Base-by-base conservation (phyloP, 2,888 invertebrate species). In the Scelioninae gen. 1 region DNA sequence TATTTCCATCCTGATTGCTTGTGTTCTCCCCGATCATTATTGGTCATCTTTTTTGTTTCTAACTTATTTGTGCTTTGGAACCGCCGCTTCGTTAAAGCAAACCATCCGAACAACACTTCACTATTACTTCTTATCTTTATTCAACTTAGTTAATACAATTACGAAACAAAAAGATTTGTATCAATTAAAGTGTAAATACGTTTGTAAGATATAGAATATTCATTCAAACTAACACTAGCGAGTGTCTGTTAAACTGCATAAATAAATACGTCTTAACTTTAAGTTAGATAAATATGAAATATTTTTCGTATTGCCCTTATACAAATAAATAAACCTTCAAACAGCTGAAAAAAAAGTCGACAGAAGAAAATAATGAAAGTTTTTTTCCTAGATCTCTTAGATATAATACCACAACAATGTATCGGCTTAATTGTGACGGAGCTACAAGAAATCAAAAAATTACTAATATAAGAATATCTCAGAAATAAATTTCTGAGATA, bases 1-100 rank as follows among this genome's bases (percentile, higher is more conserved):
- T 34, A 60, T 60, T 71, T 63, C 15, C 32, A 47, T 65, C 47
- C 38, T 47, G 74, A 63, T 74, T 74, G 16, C 55, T 31, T 10
- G 34, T 45, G 11, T 51, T 38, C 16, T 55, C 47, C 29, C 13
- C 8, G 16, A 45, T 56, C 74, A 47, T 75, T 75, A 75, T 65
- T 31, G 65, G 34, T 38, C 23, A 29, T 23, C 65, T 58, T 75
- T 34, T 65, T 43, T 55, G 16, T 16, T 9, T 9, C 23, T 38
- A 49, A 47, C 58, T 32, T 47, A 71, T 58, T 47, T 58, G 49
- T 11, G 45, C 56, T 16, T 51, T n/a, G 45, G 16, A 49, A 16
- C 31, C 43, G 15, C 47, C 15, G 60, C 29, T 60, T 72, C 51
- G 62, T 47, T 29, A 38, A 47, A 69, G 34, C 13, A 40, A 58